A percentile compares a stretch with the other conserved stretches of the same genome.
Conservation (phyloP, 2,113 vertebrate genomes). For the Poecile atricapillus region DNA sequence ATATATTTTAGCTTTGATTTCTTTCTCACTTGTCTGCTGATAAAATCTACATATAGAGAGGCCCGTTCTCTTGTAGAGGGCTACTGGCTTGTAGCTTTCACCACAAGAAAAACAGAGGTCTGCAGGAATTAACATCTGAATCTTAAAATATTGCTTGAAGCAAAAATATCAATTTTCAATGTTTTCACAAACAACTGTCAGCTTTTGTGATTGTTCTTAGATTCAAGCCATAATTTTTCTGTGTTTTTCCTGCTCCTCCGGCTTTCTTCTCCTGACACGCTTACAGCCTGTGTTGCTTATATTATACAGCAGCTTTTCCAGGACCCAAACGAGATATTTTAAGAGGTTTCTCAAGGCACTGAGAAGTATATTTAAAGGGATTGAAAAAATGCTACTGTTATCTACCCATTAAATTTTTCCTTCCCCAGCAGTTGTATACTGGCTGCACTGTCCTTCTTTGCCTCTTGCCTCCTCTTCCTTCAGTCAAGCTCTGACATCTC, state of each 20-base stretch:
- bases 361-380: neutral
- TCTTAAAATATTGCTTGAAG: neutral
- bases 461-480: neutral
- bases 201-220: neutral
- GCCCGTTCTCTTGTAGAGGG: neutral
- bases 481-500: neutral
- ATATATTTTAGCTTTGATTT: neutral
- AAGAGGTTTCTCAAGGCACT: neutral
- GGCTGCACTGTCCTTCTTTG: neutral
- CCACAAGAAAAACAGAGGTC: neutral
- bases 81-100: neutral
- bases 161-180: neutral
- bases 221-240: neutral
- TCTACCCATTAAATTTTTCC: neutral
- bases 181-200: neutral
- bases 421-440: neutral
- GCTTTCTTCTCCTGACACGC: neutral
- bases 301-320: neutral
- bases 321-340: neutral
- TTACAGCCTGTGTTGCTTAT: neutral
- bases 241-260: neutral
- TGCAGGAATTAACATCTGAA: neutral
- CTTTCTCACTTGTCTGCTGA: neutral
- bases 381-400: neutral
- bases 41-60: neutral